These are phyloP conservation scores for Brachypalpus laphriformis DNA, from an alignment of 2,888 invertebrate genomes.

Conservation along the genomic window DNA sequence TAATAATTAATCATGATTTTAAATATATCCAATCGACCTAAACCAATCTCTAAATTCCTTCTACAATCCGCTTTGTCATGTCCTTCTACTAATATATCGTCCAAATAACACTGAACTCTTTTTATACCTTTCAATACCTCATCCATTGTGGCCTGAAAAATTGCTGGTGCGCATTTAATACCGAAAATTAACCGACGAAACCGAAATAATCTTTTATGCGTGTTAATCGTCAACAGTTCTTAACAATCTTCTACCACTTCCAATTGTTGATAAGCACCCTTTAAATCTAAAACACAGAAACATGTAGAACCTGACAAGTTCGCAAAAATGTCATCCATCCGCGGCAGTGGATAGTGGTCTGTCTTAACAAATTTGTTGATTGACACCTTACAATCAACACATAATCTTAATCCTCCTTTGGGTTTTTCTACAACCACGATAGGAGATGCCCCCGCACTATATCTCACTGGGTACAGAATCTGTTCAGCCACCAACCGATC, in stretches of 20 bases:
- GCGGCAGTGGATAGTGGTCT: constrained; percentile 30
- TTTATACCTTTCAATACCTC: too few species aligned
- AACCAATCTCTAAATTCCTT: background rate
- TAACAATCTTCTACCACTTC: constrained; percentile 1
- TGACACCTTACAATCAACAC: constrained; percentile 30
- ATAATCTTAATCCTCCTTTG: constrained; percentile 12
- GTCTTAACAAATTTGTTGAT: constrained; percentile 9
- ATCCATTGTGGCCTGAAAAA: constrained; percentile 47
- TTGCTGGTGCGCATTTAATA: constrained; percentile 19
- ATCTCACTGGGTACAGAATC: background rate
- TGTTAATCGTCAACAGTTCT: constrained; percentile 25
- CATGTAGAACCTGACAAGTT: background rate
- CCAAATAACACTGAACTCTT: constrained; percentile 19
- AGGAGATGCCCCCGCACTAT: constrained; percentile 22
- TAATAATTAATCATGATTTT: constrained; percentile 41
- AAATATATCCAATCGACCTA: background rate
- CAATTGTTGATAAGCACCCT: too few species aligned
- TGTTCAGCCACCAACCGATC: too few species aligned
- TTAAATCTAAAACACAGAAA: too few species aligned
- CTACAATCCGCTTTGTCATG: background rate
- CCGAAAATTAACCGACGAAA: constrained; percentile 24
- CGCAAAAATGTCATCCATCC: too few species aligned
- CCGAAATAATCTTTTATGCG: constrained; percentile 9
- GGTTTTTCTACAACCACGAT: constrained; percentile 37
- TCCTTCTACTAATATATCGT: constrained; percentile 10